phyloP scores from a whole-genome alignment of 2,888 invertebrate genomes.

The Gryllus longicercus region DNA sequence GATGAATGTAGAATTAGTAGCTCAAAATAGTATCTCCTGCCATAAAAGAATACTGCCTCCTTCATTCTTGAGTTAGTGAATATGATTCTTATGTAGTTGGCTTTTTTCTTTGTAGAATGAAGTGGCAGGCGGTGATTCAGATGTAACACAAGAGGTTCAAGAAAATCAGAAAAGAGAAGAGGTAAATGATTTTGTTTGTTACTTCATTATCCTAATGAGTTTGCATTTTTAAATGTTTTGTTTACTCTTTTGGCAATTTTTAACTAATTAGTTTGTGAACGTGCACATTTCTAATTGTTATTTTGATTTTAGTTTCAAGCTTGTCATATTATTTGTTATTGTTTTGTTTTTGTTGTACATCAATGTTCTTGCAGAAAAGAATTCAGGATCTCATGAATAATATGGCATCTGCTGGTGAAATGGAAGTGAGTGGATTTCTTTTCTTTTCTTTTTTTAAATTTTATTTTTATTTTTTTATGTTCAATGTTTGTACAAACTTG shows the following conservation, averaged over 20 bases:
- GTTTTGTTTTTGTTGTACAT: conserved; percentile 27
- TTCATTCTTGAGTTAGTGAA: conserved; percentile 18
- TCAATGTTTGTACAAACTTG: neutral
- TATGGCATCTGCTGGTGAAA: conserved; percentile 51
- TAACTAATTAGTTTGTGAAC: conserved; percentile 32
- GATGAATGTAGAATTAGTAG: too few species aligned
- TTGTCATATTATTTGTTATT: conserved; percentile 3
- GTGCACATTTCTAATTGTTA: too few species aligned
- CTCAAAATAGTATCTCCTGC: too few species aligned
- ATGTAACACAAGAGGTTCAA: conserved; percentile 39
- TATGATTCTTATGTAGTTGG: neutral
- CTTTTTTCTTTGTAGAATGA: conserved; percentile 25
- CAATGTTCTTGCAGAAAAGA: conserved; percentile 33
- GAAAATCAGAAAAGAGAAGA: conserved; percentile 37
- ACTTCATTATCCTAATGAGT: conserved; percentile 20
- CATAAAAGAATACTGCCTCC: neutral
- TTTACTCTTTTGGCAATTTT: conserved; percentile 39
- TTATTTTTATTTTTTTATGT: neutral
- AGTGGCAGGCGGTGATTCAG: conserved; percentile 34
- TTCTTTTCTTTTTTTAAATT: neutral
- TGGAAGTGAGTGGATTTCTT: conserved; percentile 47
- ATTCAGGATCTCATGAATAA: conserved; percentile 51
- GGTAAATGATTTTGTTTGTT: conserved; percentile 38
- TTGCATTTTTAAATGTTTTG: conserved; percentile 17
- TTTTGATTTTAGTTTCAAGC: conserved; percentile 39